phyloP scores from a whole-genome alignment of 2,113 vertebrate genomes.

The Sporophila hypoxantha region DNA sequence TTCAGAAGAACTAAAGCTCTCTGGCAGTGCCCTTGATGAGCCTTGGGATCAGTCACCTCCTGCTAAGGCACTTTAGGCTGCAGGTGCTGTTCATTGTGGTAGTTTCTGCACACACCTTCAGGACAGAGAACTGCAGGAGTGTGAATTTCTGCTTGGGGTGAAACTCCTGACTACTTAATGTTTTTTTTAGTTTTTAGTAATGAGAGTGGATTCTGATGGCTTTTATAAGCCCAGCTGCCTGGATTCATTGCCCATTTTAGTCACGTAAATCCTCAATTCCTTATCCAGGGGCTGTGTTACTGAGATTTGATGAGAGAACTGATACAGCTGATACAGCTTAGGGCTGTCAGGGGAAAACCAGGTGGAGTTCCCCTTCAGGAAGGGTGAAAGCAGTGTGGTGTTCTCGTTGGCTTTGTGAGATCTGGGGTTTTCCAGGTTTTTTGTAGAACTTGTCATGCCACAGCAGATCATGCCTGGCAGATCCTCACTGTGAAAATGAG shows the following conservation, averaged over 20 bases:
- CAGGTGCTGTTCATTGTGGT: background rate
- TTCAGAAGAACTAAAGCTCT: background rate
- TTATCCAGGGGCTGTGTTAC: background rate
- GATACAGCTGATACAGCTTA: background rate
- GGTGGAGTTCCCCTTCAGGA: background rate
- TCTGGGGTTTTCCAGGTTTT: rapidly evolving
- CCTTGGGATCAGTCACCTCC: background rate
- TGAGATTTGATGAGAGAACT: background rate
- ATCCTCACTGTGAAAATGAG: background rate
- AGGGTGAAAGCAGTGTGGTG: background rate
- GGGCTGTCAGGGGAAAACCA: background rate
- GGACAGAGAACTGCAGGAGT: background rate
- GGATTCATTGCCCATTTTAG: background rate
- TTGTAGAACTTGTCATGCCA: background rate
- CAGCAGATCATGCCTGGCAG: background rate
- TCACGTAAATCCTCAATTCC: background rate
- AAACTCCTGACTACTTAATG: background rate
- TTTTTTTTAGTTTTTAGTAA: background rate
- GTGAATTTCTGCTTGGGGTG: background rate
- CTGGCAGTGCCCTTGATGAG: background rate
- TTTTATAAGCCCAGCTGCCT: background rate
- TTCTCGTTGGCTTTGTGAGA: background rate
- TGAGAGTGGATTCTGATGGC: background rate
- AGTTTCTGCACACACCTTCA: background rate
- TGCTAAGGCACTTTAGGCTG: background rate